These are phyloP conservation scores for Ornithorhynchus anatinus DNA, from an alignment of 2,113 vertebrate species.

Conservation along the genomic window DNA sequence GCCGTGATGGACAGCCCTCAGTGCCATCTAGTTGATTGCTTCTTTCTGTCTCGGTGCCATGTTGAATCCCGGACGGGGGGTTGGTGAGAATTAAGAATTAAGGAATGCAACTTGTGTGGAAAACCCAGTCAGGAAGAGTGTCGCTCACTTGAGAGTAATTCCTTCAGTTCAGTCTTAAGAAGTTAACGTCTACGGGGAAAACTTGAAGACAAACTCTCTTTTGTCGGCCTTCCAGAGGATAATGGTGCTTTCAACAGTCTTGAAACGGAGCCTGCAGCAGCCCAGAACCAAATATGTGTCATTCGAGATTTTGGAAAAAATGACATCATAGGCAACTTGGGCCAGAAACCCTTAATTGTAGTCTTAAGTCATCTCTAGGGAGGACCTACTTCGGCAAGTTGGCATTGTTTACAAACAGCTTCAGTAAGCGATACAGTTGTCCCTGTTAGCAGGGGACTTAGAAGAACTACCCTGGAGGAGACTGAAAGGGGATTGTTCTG, in stretches of 20 bases:
- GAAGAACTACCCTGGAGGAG: not conserved
- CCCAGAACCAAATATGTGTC: slow-evolving; percentile 56
- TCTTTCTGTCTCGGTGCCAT: not conserved
- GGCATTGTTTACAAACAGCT: slow-evolving; percentile 62
- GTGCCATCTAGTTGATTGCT: not conserved
- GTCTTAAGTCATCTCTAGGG: slow-evolving; percentile 44
- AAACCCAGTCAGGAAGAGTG: slow-evolving; percentile 8
- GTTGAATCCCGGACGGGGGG: too few relatives aligned
- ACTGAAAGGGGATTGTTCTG: not conserved
- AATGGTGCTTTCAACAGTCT: slow-evolving; percentile 57
- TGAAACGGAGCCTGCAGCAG: slow-evolving; percentile 59
- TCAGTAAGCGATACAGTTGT: slow-evolving; percentile 17
- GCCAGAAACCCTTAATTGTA: slow-evolving; percentile 59
- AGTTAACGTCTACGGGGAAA: slow-evolving; percentile 23
- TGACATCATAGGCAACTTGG: slow-evolving; percentile 61
- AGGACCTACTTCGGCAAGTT: slow-evolving; percentile 39
- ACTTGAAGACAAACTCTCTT: slow-evolving; percentile 23
- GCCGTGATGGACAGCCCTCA: not conserved
- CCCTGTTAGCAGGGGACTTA: slow-evolving; percentile 8
- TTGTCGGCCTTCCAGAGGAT: slow-evolving; percentile 28
- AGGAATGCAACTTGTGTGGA: not conserved
- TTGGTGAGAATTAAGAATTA: slow-evolving; percentile 12
- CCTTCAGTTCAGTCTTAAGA: slow-evolving; percentile 30
- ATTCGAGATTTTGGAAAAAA: slow-evolving; percentile 62
- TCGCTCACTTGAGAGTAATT: not conserved